Evolutionary conservation across 2,888 invertebrate genomes (phyloP).

Genomic region (Oscheius sp.): DNA sequence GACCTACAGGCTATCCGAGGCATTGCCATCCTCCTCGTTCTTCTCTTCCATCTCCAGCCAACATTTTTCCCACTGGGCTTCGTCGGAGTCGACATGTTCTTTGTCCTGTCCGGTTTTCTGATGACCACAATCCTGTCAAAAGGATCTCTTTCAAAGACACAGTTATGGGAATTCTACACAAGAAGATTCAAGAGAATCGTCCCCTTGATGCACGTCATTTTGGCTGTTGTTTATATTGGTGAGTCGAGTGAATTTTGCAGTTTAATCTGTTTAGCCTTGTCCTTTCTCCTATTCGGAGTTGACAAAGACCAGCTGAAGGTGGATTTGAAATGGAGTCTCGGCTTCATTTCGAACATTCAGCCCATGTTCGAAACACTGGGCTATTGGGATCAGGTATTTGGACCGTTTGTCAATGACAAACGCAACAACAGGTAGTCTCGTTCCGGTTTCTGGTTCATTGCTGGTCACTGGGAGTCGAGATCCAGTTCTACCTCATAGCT

Average conservation of each 20-base stretch:
- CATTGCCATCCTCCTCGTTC: slow-evolving; percentile 30
- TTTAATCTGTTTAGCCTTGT: slow-evolving; percentile 4
- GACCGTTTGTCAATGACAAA: not conserved
- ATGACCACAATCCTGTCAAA: slow-evolving; percentile 30
- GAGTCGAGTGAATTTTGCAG: not conserved
- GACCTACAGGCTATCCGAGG: slow-evolving; percentile 31
- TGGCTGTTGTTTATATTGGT: slow-evolving; percentile 18
- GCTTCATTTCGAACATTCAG: slow-evolving; percentile 26
- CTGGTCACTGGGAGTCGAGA: slow-evolving; percentile 30
- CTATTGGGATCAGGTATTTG: slow-evolving; percentile 32
- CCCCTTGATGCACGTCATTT: slow-evolving; percentile 12
- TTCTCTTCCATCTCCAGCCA: slow-evolving; percentile 27
- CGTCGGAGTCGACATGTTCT: slow-evolving; percentile 35
- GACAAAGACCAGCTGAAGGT: slow-evolving; percentile 23
- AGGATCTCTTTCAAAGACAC: not conserved
- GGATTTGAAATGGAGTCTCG: slow-evolving; percentile 24
- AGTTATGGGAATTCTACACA: slow-evolving; percentile 14
- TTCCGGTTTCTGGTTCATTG: slow-evolving; percentile 31
- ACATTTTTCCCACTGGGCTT: slow-evolving; percentile 17
- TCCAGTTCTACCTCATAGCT: slow-evolving; percentile 29
- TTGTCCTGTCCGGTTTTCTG: slow-evolving; percentile 24
- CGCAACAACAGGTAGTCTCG: slow-evolving; percentile 1
- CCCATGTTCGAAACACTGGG: slow-evolving; percentile 24
- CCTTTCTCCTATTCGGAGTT: not conserved
- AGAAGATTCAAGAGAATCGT: slow-evolving; percentile 30